Base-by-base conservation (phyloP, 2,797 vertebrate species). In the Benthosema pterotum region DNA sequence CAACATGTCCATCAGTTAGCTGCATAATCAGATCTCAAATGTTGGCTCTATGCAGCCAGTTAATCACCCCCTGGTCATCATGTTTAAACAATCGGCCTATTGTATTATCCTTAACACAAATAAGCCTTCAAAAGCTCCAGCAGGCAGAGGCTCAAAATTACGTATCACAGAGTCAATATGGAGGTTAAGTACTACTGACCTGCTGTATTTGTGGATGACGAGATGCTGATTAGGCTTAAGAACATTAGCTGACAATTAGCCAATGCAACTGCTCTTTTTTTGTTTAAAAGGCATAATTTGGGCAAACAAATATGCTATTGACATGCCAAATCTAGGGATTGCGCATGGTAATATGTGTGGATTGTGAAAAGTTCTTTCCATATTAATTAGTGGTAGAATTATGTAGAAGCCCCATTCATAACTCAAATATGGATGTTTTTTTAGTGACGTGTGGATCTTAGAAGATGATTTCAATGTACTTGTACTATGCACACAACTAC, bases 51-150 rank as follows among this genome's bases (percentile, higher is more conserved):
- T 69, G 65, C 70, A 76, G 77, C 74, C 69, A 60, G 65, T 80
- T 82, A 77, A 72, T 76, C 69, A 48, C 42, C 69, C 50, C 55
- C 22, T 1, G 55, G 48, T 74, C 62, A 76, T 80, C 74, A 78
- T 60, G 53, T 74, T 77, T 71, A 75, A 82, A 81, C 75, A 75
- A 48, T 73, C 67, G 52, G 57, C 50, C 74, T 69, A 55, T 80
- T 86, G 81, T 84, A 55, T 50, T n/a, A 61, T 68, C 71, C 69
- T 71, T 55, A 59, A 42, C 12, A 9, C 65, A 57, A n/a, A 58
- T 82, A 78, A 81, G 50, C 67, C 63, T 9, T 25, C 61, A 54
- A 64, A 71, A 78, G 74, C 79, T 67, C 48, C 43, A 11, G 32
- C 53, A 69, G 71, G 54, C 67, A 6, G n/a, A n/a, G 17, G 50